Base-by-base conservation (phyloP, 2,797 vertebrate genomes). In the Peromyscus nudipes region DNA sequence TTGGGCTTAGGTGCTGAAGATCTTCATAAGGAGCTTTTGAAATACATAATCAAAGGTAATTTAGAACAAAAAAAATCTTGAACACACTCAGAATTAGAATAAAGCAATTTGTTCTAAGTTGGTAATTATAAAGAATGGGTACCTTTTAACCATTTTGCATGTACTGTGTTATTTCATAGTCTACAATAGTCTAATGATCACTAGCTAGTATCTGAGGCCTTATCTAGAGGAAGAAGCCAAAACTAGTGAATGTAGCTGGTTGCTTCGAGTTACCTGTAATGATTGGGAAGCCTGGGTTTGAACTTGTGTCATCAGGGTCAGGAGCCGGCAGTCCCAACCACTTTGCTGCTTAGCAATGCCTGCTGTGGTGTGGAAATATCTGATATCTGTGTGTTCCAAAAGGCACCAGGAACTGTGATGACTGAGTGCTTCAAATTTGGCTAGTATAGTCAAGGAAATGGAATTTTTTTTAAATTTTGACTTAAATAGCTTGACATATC, bases 51-150 rank as follows among this genome's bases (percentile, higher is more conserved):
- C 14, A 73, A 25, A 3, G 84, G 25, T 62, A 43, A 93, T 82
- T 80, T 43, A 80, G 65, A n/a, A 86, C 73, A 75, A 55, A n/a
- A 89, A 64, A 77, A 49, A 10, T 80, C 29, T 62, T 52, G 46
- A 83, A 92, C 49, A 64, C 34, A 84, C 23, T 52, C 37, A 43
- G 67, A 83, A 88, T 85, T 55, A 84, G 73, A 96, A 37, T 84
- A 69, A 90, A 27, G 31, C 29, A 55, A 27, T 92, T 93, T 96
- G 65, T 77, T 67, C 95, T 37, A 91, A 92, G 71, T 83, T 88
- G 40, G 16, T 14, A 4, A 37, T 96, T 88, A 62, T 95, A 75
- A 91, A 89, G 55, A 90, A 73, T 76, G 85, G 31, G 57, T 49
- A 40, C 80, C n/a, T 43, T 67, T 79, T 91, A 89, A 55, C 89